A percentile compares a stretch with the other conserved stretches of the same genome.
Conservation (phyloP, 2,113 vertebrate species). For the Triplophysa tibetana region DNA sequence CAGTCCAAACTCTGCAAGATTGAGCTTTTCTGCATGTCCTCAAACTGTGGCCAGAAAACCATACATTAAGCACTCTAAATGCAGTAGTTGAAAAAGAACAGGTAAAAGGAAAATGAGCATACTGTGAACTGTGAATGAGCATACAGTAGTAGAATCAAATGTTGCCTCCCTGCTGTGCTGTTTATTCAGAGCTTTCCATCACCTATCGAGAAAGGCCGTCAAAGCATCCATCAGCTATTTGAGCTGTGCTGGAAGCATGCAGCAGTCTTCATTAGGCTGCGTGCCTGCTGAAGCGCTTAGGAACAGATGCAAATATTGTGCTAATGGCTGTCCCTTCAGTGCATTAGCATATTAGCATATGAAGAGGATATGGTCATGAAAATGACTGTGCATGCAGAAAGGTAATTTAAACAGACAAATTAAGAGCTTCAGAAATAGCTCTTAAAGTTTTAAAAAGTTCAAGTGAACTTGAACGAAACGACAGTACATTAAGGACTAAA, state of each 20-base stretch:
- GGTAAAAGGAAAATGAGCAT: neutral
- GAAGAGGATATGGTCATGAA: slow-evolving; percentile 31
- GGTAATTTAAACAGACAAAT: slow-evolving; percentile 12
- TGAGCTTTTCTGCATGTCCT: slow-evolving; percentile 15
- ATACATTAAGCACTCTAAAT: slow-evolving; percentile 14
- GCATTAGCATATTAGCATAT: slow-evolving; percentile 49
- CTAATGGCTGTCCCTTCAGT: slow-evolving; percentile 50
- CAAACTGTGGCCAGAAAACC: slow-evolving; percentile 9
- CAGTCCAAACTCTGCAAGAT: slow-evolving; percentile 15
- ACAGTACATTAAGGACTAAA: neutral
- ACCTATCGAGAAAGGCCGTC: slow-evolving; percentile 40
- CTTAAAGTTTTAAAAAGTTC: slow-evolving; percentile 5
- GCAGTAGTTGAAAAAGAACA: slow-evolving; percentile 27
- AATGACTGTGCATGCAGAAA: slow-evolving; percentile 1
- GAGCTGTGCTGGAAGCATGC: slow-evolving; percentile 25
- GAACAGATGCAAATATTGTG: slow-evolving; percentile 57
- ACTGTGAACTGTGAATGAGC: neutral
- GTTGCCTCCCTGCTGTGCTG: slow-evolving; percentile 36
- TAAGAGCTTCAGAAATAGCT: slow-evolving; percentile 25
- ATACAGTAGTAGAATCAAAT: neutral
- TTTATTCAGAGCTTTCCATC: slow-evolving; percentile 45
- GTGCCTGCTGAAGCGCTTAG: slow-evolving; percentile 30
- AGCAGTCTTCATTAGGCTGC: slow-evolving; percentile 48
- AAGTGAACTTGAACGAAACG: neutral
- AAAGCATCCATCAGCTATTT: slow-evolving; percentile 49